Percentiles rank a stretch among this genome's conserved stretches.
These are phyloP conservation scores for Holocentrus rufus DNA, from an alignment of 2,797 vertebrate species.

Conservation along the genomic window DNA sequence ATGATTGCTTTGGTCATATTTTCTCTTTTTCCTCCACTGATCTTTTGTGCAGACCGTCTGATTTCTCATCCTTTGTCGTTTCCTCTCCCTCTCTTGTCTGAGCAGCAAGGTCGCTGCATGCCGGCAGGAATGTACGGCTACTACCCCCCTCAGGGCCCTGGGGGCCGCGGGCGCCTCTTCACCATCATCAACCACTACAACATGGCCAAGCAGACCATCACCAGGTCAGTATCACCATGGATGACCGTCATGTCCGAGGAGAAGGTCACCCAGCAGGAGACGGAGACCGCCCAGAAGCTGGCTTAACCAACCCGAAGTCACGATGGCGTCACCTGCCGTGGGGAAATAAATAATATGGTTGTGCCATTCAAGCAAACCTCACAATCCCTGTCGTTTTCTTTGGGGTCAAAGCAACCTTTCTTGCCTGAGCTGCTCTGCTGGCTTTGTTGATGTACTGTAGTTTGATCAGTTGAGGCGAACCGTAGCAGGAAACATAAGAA, in stretches of 20 bases:
- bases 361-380: slow-evolving; percentile 78
- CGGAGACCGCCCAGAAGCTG: slow-evolving; percentile 91
- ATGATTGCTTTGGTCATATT: not conserved
- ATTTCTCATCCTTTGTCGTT: slow-evolving; percentile 1
- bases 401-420: slow-evolving; percentile 47
- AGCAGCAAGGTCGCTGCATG: slow-evolving; percentile 93
- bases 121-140: slow-evolving; percentile 91
- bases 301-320: slow-evolving; percentile 78
- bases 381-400: slow-evolving; percentile 48
- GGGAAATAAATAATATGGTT: slow-evolving; percentile 67
- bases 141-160: slow-evolving; percentile 91
- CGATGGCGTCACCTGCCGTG: slow-evolving; percentile 47
- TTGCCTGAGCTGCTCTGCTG: slow-evolving; percentile 58
- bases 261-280: slow-evolving; percentile 95
- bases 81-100: slow-evolving; percentile 17
- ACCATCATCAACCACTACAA: slow-evolving; percentile 97
- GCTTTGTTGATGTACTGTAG: slow-evolving; percentile 47
- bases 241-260: slow-evolving; percentile 95
- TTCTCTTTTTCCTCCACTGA: not conserved
- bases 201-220: slow-evolving; percentile 94
- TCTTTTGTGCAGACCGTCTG: not conserved
- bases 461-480: slow-evolving; percentile 58
- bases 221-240: slow-evolving; percentile 93
- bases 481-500: slow-evolving; percentile 54
- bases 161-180: slow-evolving; percentile 90